These are phyloP conservation scores for Coregonus clupeaformis DNA, from an alignment of 2,113 vertebrate species.

Conservation along the genomic window DNA sequence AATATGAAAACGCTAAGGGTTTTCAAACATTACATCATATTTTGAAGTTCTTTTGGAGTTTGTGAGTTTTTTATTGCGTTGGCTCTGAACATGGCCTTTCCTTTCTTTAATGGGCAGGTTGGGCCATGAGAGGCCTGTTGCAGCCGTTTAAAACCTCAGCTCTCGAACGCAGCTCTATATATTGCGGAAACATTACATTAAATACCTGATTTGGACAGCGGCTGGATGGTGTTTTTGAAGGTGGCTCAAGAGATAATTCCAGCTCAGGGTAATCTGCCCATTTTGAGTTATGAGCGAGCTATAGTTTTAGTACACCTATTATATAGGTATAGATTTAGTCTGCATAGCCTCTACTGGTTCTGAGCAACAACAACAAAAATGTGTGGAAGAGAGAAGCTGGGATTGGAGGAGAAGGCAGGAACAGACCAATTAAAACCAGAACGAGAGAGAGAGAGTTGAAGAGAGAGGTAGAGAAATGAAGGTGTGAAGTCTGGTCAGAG, in stretches of 20 bases:
- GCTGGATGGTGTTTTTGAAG: constrained; percentile 60
- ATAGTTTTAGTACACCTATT: constrained; percentile 34
- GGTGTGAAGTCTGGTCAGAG: constrained; percentile 59
- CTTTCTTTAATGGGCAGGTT: constrained; percentile 76
- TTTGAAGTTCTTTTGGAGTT: constrained; percentile 77
- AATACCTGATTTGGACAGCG: constrained; percentile 65
- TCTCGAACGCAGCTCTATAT: constrained; percentile 68
- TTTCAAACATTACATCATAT: constrained; percentile 78
- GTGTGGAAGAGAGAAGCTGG: constrained; percentile 29
- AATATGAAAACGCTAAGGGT: constrained; percentile 56
- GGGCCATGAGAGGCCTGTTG: constrained; percentile 70
- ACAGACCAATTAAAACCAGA: constrained; percentile 73
- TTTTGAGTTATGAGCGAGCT: constrained; percentile 39
- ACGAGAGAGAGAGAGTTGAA: constrained; percentile 35
- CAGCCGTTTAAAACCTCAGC: constrained; percentile 76
- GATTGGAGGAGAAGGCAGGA: constrained; percentile 57
- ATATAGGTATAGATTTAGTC: constrained; percentile 31
- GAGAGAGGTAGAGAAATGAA: constrained; percentile 28
- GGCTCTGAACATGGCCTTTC: constrained; percentile 71
- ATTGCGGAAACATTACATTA: constrained; percentile 83
- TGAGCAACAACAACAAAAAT: constrained; percentile 70
- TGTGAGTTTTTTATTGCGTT: constrained; percentile 75
- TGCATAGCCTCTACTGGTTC: constrained; percentile 36
- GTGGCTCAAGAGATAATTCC: constrained; percentile 63
- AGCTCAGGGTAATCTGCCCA: constrained; percentile 32